phyloP scores from a whole-genome alignment of 1,140 invertebrate species.

The Pseudomyrmex pallidus region DNA sequence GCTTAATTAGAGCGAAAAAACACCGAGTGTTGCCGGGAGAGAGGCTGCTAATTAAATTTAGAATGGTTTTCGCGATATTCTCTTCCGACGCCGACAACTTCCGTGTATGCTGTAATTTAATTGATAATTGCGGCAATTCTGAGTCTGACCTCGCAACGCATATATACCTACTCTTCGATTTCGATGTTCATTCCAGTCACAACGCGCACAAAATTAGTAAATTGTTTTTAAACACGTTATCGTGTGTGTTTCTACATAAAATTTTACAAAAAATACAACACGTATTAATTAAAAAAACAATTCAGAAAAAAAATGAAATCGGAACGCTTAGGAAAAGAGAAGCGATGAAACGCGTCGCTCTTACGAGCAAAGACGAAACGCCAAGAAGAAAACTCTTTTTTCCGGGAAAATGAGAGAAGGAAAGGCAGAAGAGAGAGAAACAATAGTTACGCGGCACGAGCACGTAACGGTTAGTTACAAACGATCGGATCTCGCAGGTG shows the following conservation, averaged over 20 bases:
- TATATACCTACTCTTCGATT: background rate
- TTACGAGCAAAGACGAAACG: background rate
- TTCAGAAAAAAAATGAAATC: too few species aligned
- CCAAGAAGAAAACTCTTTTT: constrained; percentile 2
- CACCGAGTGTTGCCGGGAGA: background rate
- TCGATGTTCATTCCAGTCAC: background rate
- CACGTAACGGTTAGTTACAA: constrained; percentile 29
- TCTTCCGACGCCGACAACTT: background rate
- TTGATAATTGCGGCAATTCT: background rate
- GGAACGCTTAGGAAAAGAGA: too few species aligned
- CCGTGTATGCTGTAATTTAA: background rate
- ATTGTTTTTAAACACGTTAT: too few species aligned
- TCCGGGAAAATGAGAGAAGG: constrained; percentile 4
- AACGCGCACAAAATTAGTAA: too few species aligned
- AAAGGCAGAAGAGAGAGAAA: background rate
- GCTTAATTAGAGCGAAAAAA: constrained; percentile 6
- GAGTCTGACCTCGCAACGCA: background rate
- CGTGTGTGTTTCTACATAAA: too few species aligned
- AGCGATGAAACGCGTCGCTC: too few species aligned
- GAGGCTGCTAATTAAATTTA: background rate
- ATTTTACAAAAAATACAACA: too few species aligned
- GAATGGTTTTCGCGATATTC: background rate
- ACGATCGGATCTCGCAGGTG: background rate
- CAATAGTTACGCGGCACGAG: constrained; percentile 12
- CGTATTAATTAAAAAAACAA: too few species aligned